Conservation (phyloP, 2,888 invertebrate species). For the Exephanes ischioxanthus region DNA sequence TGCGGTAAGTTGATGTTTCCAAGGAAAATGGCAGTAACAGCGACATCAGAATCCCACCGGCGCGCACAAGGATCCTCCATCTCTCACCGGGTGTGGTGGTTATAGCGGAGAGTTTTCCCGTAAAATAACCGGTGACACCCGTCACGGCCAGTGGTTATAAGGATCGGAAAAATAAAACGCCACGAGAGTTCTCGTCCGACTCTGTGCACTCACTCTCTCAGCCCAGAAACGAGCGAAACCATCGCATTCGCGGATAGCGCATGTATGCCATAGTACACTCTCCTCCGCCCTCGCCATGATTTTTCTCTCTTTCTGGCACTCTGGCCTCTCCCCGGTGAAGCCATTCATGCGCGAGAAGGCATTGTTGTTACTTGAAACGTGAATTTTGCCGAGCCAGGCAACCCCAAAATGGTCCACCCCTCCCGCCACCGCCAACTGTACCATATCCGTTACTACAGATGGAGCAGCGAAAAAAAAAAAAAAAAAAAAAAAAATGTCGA, state of each 20-base stretch:
- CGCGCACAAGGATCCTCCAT: constrained; percentile 2
- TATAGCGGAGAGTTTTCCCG: constrained; percentile 29
- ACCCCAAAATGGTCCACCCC: constrained; percentile 29
- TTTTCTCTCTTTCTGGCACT: constrained; percentile 40
- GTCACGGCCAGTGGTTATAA: constrained; percentile 41
- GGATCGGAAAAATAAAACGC: constrained; percentile 40
- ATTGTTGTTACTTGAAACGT: constrained; percentile 51
- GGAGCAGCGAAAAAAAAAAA: constrained; percentile 35
- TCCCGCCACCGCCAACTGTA: not conserved
- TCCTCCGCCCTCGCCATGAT: constrained; percentile 24
- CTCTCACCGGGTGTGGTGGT: constrained; percentile 2
- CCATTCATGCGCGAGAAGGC: constrained; percentile 46
- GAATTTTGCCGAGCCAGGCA: constrained; percentile 41
- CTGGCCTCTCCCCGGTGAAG: constrained; percentile 28
- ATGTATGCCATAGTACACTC: constrained; percentile 32
- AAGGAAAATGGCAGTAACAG: constrained; percentile 19
- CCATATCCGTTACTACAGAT: constrained; percentile 35
- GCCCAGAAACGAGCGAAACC: constrained; percentile 11
- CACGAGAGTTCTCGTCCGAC: constrained; percentile 23
- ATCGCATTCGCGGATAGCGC: constrained; percentile 29
- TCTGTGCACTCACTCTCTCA: not conserved
- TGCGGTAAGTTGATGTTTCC: constrained; percentile 13
- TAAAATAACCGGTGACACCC: constrained; percentile 44
- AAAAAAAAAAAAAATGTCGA: constrained; percentile 24
- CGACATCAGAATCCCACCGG: constrained; percentile 1